phyloP scores from a whole-genome alignment of 2,113 vertebrate genomes.

The Chunga burmeisteri region DNA sequence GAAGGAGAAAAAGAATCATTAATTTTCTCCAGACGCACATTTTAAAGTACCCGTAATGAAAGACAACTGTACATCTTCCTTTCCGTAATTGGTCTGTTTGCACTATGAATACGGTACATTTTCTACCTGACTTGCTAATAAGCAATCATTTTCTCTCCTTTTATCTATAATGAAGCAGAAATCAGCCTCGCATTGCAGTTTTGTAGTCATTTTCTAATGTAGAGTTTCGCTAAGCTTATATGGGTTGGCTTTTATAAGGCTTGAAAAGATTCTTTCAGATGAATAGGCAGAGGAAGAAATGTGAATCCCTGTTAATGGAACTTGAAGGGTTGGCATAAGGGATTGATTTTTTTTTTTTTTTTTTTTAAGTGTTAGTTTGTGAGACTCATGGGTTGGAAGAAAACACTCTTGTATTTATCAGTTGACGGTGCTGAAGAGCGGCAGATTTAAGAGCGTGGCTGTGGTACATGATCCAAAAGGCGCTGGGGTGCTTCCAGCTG shows the following conservation, averaged over 20 bases:
- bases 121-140: constrained; percentile 49
- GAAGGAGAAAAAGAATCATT: not conserved
- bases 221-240: not conserved
- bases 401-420: not conserved
- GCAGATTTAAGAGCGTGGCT: fast-evolving
- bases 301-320: not conserved
- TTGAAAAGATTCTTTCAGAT: not conserved
- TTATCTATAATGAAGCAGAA: constrained; percentile 49
- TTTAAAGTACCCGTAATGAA: constrained; percentile 29
- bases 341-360: not conserved
- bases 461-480: not conserved
- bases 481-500: not conserved
- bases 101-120: not conserved
- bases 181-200: not conserved
- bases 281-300: not conserved
- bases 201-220: not conserved
- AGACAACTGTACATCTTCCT: not conserved
- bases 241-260: not conserved
- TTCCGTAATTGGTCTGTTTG: not conserved
- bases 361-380: not conserved
- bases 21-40: not conserved
- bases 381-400: not conserved
- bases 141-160: constrained; percentile 30
- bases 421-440: fast-evolving
- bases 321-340: not conserved